Percentiles rank a stretch among this genome's conserved stretches.
These are phyloP conservation scores for Drosophila lacteicornis DNA, from an alignment of 1,140 invertebrate species.

Conservation along the genomic window DNA sequence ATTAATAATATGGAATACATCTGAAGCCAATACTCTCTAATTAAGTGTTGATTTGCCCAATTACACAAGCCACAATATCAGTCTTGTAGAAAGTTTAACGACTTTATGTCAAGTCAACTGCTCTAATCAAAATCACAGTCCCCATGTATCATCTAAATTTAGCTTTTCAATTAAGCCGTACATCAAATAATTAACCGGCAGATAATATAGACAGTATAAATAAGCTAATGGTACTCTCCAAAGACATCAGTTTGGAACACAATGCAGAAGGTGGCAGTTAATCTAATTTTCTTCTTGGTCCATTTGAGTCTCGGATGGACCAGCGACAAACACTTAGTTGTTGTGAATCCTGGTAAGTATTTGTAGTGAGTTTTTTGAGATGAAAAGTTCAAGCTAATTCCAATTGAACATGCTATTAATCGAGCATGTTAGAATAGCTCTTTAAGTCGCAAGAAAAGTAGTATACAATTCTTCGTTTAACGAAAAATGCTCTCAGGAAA, in stretches of 20 bases:
- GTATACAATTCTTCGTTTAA: too few relatives aligned
- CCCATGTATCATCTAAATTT: not conserved
- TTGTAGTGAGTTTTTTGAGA: not conserved
- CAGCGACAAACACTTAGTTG: not conserved
- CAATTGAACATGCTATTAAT: too few relatives aligned
- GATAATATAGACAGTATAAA: constrained; percentile 5
- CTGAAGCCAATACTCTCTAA: not conserved
- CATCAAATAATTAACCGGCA: constrained; percentile 2
- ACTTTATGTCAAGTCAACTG: not conserved
- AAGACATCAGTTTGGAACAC: constrained; percentile 1
- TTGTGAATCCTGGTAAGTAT: constrained; percentile 11
- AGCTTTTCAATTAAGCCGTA: not conserved
- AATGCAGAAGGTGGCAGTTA: constrained; percentile 1
- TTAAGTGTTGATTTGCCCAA: constrained; percentile 3
- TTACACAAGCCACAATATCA: not conserved
- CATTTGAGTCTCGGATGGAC: constrained; percentile 1
- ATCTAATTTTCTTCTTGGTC: not conserved
- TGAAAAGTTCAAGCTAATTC: too few relatives aligned
- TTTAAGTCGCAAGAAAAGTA: too few relatives aligned
- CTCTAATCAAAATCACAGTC: not conserved
- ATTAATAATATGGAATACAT: too few relatives aligned
- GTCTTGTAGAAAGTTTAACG: not conserved
- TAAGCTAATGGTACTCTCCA: not conserved
- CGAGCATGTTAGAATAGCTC: too few relatives aligned
- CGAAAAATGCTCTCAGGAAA: too few relatives aligned